phyloP scores from a whole-genome alignment of 2,113 vertebrate genomes.

The Phrynosoma blainvillii region DNA sequence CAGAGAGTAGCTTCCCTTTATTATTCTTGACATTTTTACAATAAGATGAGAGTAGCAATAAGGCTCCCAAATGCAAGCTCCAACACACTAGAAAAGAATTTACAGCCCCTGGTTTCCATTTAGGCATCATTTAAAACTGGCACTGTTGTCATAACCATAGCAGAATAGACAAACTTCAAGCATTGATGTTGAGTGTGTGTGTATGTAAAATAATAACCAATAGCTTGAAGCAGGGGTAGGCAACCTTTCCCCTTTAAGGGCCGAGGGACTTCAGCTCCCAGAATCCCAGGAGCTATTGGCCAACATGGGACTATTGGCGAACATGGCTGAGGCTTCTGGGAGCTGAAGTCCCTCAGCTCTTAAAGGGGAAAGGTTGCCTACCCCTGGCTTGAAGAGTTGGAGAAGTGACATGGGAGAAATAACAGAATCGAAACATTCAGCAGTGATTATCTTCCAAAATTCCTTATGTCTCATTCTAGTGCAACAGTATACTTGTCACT shows the following conservation, averaged over 20 bases:
- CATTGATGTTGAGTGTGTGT: constrained; percentile 29
- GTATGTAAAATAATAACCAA: constrained; percentile 50
- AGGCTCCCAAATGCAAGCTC: not conserved
- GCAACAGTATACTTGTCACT: constrained; percentile 53
- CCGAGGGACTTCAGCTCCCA: too few species aligned
- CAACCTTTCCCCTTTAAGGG: too few species aligned
- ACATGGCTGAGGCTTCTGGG: too few species aligned
- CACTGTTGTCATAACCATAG: constrained; percentile 58
- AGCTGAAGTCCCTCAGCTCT: too few species aligned
- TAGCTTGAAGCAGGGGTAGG: constrained; percentile 27
- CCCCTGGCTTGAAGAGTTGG: constrained; percentile 38
- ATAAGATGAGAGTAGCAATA: too few species aligned
- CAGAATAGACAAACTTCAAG: constrained; percentile 58
- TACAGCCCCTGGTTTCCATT: constrained; percentile 11
- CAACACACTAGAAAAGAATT: constrained; percentile 40
- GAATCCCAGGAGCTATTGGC: too few species aligned
- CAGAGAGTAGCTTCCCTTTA: too few species aligned
- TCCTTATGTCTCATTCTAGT: constrained; percentile 52
- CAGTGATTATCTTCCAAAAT: constrained; percentile 55
- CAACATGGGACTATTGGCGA: too few species aligned
- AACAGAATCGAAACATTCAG: constrained; percentile 49
- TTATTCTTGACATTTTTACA: too few species aligned
- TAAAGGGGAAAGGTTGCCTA: too few species aligned
- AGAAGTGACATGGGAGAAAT: constrained; percentile 64
- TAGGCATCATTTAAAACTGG: constrained; percentile 49